phyloP scores from a whole-genome alignment of 2,797 vertebrate species.

The Bradypodion pumilum region DNA sequence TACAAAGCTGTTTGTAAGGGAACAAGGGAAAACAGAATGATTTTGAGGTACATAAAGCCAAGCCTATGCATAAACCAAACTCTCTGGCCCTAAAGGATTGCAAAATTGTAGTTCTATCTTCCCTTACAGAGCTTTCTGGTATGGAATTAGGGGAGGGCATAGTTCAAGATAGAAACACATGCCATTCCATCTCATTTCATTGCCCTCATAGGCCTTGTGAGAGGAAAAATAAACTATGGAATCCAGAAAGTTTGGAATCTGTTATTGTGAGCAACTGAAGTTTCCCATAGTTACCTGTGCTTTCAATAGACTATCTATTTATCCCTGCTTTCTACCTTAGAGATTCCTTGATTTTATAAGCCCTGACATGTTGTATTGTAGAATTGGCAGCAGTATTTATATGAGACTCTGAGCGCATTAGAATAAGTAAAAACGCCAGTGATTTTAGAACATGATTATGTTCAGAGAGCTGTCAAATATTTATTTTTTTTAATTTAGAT shows the following conservation, averaged over 20 bases:
- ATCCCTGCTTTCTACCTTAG: neutral
- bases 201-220: neutral
- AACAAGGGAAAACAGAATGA: neutral
- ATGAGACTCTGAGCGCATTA: neutral
- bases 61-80: neutral
- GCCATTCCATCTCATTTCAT: conserved; percentile 3
- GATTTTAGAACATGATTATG: neutral
- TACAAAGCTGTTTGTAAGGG: neutral
- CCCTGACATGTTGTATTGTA: neutral
- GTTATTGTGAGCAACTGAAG: conserved; percentile 14
- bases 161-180: neutral
- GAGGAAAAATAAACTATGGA: conserved; percentile 31
- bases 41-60: neutral
- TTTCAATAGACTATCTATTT: conserved; percentile 11
- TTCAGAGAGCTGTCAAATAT: neutral
- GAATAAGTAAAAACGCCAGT: neutral
- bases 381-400: neutral
- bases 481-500: neutral
- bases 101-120: neutral
- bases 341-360: neutral
- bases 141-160: conserved; percentile 9
- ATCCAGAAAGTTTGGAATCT: conserved; percentile 37
- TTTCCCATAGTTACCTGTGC: conserved; percentile 1
- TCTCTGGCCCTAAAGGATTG: neutral
- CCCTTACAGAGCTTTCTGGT: neutral